Base-by-base conservation (phyloP, 2,888 invertebrate species). In the Megastigmus dorsalis region DNA sequence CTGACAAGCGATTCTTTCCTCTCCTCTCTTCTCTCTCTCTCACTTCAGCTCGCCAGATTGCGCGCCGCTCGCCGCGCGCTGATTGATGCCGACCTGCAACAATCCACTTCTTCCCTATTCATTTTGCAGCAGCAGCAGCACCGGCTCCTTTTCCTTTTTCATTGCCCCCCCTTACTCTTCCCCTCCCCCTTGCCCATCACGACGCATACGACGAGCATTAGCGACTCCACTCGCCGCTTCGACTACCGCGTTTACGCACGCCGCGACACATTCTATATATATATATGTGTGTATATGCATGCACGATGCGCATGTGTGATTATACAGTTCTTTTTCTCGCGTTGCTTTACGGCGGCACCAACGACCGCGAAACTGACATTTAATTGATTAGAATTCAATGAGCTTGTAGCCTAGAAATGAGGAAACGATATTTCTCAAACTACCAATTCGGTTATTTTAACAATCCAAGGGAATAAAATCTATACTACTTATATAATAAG, bases 201-300 rank as follows among this genome's bases (percentile, higher is more conserved):
- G 15, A 20, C 13, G 9, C 20, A 2, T 28, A 3, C 36, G n/a
- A 38, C 38, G 41, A 15, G 38, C 66, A 54, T 43, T 43, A 43
- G 15, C 38, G 30, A n/a, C n/a, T n/a, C n/a, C n/a, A n/a, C n/a
- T n/a, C n/a, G n/a, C n/a, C n/a, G n/a, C n/a, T n/a, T n/a, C 30
- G 54, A 74, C 80, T 76, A 78, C 81, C 76, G 78, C 65, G 69
- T 66, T 81, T 78, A 76, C 78, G 66, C 66, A 76, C 78, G 66
- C 66, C 50, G 48, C 33, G 52, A n/a, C n/a, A n/a, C n/a, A n/a
- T n/a, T n/a, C n/a, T n/a, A n/a, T n/a, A n/a, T n/a, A n/a, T n/a
- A n/a, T n/a, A n/a, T n/a, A n/a, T n/a, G n/a, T n/a, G n/a, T n/a
- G n/a, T n/a, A n/a, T n/a, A n/a, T n/a, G n/a, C n/a, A n/a, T n/a